Conservation (phyloP, 64 coral and sea anemone genomes). For the Montipora foliosa region DNA sequence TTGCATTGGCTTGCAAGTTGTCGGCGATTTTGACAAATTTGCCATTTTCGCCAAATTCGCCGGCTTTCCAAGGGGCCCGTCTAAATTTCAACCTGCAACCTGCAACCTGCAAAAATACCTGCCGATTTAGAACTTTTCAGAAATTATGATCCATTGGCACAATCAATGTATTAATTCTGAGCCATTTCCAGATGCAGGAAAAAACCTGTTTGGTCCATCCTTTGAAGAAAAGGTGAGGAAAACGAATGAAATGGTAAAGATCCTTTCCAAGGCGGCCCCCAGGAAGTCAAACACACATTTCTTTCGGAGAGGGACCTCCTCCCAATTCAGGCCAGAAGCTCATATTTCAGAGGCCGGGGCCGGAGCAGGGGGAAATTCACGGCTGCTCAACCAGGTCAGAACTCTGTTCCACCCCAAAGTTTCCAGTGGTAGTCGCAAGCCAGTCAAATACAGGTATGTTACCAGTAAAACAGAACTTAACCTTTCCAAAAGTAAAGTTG, state of each 20-base stretch:
- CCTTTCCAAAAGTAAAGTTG: neutral
- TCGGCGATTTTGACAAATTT: too few species aligned
- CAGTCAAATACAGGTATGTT: conserved; percentile 14
- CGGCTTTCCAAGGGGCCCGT: too few species aligned
- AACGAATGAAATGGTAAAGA: conserved; percentile 29
- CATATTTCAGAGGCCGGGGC: conserved; percentile 12
- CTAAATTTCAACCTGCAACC: too few species aligned
- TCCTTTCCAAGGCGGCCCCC: neutral
- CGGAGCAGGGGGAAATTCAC: conserved; percentile 30
- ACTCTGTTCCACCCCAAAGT: conserved; percentile 26
- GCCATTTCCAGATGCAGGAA: too few species aligned
- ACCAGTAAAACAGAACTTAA: conserved; percentile 32
- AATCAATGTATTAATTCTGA: too few species aligned
- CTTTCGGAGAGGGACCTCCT: conserved; percentile 44
- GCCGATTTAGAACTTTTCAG: too few species aligned
- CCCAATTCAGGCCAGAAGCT: conserved; percentile 32
- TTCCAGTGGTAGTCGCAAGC: neutral
- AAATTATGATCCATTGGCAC: too few species aligned
- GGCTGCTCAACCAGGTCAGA: conserved; percentile 4
- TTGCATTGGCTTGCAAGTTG: too few species aligned
- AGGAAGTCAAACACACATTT: conserved; percentile 33
- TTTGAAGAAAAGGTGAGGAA: too few species aligned
- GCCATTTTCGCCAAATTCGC: too few species aligned
- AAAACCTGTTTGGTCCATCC: too few species aligned
- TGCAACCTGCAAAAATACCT: too few species aligned